These are phyloP conservation scores for Symphodus melops DNA, from an alignment of 2,113 vertebrate species.

Conservation along the genomic window DNA sequence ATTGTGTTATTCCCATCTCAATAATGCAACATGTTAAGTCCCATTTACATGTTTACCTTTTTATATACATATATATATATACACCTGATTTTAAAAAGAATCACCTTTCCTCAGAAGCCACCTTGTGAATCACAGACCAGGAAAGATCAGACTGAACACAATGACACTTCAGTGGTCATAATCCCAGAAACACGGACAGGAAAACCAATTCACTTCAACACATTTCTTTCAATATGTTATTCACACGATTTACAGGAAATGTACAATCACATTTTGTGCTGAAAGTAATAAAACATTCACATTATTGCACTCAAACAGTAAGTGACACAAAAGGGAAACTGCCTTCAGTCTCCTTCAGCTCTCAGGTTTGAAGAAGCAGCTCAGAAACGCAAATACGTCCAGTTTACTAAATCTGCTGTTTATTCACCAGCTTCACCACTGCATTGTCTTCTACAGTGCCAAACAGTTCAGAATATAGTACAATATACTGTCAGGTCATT, in stretches of 20 bases:
- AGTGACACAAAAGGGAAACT: conserved; percentile 19
- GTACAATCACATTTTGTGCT: conserved; percentile 48
- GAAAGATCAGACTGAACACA: neutral
- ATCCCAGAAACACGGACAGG: neutral
- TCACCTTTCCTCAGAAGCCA: neutral
- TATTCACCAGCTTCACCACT: neutral
- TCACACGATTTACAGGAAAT: conserved; percentile 35
- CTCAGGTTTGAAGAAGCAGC: neutral
- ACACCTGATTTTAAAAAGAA: neutral
- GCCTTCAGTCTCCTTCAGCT: neutral
- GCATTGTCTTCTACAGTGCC: neutral
- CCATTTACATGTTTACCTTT: too few relatives aligned
- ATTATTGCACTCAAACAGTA: conserved; percentile 63
- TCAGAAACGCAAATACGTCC: neutral
- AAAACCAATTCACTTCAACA: conserved; percentile 42
- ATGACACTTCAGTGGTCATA: neutral
- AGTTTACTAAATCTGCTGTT: neutral
- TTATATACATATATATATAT: neutral
- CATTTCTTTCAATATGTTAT: conserved; percentile 28
- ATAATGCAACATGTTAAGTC: too few relatives aligned
- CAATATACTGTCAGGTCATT: neutral
- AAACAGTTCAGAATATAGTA: neutral
- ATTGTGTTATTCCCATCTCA: neutral
- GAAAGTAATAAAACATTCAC: conserved; percentile 42
- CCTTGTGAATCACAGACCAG: too few relatives aligned